A percentile compares a stretch with the other conserved stretches of the same genome.
phyloP scores from a whole-genome alignment of 2,113 vertebrate genomes.

The Rhineura floridana region DNA sequence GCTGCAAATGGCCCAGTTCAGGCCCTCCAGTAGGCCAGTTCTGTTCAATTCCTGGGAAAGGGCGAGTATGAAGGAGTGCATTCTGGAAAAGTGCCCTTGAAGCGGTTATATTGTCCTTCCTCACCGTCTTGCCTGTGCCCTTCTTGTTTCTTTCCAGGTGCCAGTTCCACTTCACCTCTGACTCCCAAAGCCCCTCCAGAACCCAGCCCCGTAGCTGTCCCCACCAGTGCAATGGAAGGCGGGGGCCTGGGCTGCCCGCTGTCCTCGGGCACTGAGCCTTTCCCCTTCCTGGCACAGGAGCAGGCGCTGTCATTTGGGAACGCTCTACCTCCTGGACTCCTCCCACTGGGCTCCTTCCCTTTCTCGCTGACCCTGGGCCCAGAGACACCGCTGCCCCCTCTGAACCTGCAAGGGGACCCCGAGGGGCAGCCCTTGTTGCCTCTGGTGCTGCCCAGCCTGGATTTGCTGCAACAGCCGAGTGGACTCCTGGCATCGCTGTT shows the following conservation, averaged over 20 bases:
- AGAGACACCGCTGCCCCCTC: constrained; percentile 73
- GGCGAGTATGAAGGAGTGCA: not conserved
- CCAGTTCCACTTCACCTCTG: constrained; percentile 56
- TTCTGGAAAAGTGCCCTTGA: not conserved
- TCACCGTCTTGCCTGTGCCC: not conserved
- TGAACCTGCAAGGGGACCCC: constrained; percentile 69
- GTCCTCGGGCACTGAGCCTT: constrained; percentile 76
- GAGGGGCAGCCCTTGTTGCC: constrained; percentile 76
- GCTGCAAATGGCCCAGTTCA: not conserved
- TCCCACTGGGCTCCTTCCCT: constrained; percentile 79
- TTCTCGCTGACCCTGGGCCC: constrained; percentile 76
- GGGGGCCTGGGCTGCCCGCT: constrained; percentile 54
- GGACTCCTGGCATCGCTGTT: constrained; percentile 78
- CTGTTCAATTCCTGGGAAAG: not conserved
- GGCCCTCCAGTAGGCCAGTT: not conserved
- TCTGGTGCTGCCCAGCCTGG: constrained; percentile 74
- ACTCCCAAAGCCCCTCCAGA: constrained; percentile 62
- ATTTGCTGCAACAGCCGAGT: constrained; percentile 78
- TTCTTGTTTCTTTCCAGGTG: constrained; percentile 62
- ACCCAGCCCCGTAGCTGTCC: not conserved
- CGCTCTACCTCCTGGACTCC: constrained; percentile 77
- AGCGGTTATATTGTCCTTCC: not conserved
- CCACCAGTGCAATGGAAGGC: not conserved
- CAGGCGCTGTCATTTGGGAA: constrained; percentile 81
- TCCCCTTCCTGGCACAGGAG: constrained; percentile 83